phyloP scores from a whole-genome alignment of 2,797 vertebrate genomes.

The Trachops cirrhosus region DNA sequence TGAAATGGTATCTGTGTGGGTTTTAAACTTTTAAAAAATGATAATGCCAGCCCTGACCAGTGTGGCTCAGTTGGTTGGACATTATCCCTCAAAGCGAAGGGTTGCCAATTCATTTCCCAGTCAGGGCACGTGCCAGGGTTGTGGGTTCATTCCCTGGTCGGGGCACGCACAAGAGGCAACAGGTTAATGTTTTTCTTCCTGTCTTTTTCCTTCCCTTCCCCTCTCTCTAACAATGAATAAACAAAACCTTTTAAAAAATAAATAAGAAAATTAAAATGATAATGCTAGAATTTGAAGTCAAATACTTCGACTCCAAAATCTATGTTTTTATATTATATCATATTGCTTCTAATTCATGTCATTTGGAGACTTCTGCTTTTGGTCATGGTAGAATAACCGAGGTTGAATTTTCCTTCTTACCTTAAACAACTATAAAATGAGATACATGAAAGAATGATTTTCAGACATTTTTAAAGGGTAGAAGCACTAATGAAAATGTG shows the following conservation, averaged over 20 bases:
- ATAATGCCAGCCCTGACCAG: neutral
- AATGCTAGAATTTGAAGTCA: neutral
- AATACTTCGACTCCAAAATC: neutral
- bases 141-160: neutral
- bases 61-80: too few species aligned
- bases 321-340: neutral
- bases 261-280: neutral
- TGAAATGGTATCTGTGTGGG: neutral
- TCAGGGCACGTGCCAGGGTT: too few species aligned
- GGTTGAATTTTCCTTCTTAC: neutral
- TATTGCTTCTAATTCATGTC: constrained; percentile 1
- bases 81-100: too few species aligned
- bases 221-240: neutral
- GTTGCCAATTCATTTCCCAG: too few species aligned
- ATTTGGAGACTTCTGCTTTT: constrained; percentile 27
- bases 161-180: neutral
- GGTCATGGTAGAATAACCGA: neutral
- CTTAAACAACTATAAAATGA: neutral
- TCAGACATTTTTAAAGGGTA: neutral
- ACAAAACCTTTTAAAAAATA: neutral
- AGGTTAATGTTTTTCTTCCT: neutral
- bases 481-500: neutral
- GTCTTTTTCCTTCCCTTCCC: neutral
- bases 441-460: neutral
- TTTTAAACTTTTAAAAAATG: neutral